phyloP scores from a whole-genome alignment of 2,797 vertebrate species.

The Siniperca obscura region DNA sequence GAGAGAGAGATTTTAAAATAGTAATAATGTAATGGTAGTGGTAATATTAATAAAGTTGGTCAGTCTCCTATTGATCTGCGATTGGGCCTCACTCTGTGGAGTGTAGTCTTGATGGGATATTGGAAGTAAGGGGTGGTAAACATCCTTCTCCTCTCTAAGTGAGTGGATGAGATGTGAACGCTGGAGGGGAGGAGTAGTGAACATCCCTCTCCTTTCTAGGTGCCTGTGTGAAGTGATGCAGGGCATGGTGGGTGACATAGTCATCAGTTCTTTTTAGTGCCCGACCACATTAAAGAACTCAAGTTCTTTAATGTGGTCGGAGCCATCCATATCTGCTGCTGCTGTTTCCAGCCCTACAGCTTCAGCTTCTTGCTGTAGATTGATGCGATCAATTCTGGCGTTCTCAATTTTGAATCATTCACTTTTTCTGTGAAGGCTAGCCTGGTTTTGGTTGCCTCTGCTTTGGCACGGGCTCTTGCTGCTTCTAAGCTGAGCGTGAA shows the following conservation, averaged over 20 bases:
- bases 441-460: neutral
- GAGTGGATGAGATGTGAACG: no score
- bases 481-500: neutral
- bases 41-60: neutral
- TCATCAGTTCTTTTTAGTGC: neutral
- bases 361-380: neutral
- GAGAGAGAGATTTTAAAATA: no score
- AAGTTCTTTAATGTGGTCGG: neutral
- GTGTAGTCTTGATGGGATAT: no score
- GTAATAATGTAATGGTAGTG: no score
- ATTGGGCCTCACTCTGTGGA: no score
- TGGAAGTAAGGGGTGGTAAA: no score
- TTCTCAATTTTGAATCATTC: neutral
- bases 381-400: neutral
- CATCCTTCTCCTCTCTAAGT: no score
- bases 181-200: no score
- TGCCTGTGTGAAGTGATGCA: no score
- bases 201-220: no score
- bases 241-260: neutral
- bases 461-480: neutral
- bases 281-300: no score
- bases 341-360: neutral
- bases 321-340: neutral
- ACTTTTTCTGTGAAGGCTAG: neutral
- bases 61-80: neutral